Evolutionary conservation across 2,888 invertebrate genomes (phyloP).

Genomic region (Drosophila mercatorum): DNA sequence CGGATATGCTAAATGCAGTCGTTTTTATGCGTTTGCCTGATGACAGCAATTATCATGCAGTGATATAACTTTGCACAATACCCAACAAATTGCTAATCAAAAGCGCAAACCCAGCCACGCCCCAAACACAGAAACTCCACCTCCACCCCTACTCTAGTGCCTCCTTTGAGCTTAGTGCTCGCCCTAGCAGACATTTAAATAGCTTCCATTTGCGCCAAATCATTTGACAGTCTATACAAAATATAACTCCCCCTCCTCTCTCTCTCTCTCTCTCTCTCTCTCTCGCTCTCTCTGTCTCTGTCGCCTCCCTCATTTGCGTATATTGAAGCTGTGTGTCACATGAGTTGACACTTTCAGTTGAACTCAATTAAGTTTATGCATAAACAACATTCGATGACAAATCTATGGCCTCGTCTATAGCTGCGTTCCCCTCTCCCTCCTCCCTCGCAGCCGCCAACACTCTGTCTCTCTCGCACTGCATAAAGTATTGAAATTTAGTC

Average conservation of each 20-base stretch:
- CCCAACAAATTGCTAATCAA: constrained; percentile 67
- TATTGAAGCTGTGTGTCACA: constrained; percentile 63
- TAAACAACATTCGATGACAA: constrained; percentile 72
- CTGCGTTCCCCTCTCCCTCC: neutral
- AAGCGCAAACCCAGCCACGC: constrained; percentile 34
- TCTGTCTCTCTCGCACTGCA: neutral
- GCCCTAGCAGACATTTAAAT: constrained; percentile 25
- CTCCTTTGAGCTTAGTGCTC: neutral
- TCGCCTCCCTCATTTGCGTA: constrained; percentile 44
- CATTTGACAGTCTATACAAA: constrained; percentile 33
- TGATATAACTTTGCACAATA: constrained; percentile 67
- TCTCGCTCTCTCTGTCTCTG: neutral
- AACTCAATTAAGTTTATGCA: constrained; percentile 80
- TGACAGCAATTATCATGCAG: constrained; percentile 75
- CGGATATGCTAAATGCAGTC: constrained; percentile 76
- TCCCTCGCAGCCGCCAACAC: too few relatives aligned
- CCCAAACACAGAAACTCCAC: neutral
- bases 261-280: neutral
- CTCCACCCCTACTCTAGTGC: neutral
- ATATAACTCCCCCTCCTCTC: neutral
- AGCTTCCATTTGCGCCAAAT: constrained; percentile 43
- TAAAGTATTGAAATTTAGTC: constrained; percentile 38
- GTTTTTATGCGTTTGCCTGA: constrained; percentile 72
- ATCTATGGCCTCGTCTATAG: constrained; percentile 49
- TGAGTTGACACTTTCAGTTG: constrained; percentile 82